These are phyloP conservation scores for Bufo gargarizans DNA, from an alignment of 2,113 vertebrate genomes.

Conservation along the genomic window DNA sequence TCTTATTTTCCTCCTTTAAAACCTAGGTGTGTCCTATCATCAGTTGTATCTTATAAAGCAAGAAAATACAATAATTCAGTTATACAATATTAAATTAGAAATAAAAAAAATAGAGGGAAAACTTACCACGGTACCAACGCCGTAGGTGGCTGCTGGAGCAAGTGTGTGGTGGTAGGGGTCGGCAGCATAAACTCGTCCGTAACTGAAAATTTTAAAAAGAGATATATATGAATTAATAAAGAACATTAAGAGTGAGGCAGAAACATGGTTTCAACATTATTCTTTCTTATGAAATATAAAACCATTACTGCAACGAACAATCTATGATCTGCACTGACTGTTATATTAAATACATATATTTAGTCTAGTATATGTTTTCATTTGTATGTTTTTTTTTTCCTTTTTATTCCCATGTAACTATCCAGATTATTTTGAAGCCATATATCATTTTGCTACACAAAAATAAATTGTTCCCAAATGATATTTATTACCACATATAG, in stretches of 20 bases:
- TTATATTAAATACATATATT: not conserved
- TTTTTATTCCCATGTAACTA: not conserved
- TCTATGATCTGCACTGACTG: not conserved
- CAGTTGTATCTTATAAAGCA: not conserved
- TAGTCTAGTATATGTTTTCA: too few species aligned
- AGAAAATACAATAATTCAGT: not conserved
- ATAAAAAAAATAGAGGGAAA: constrained; percentile 46
- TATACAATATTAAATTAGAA: constrained; percentile 62
- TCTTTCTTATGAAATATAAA: not conserved
- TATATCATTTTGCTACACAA: constrained; percentile 3
- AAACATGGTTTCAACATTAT: not conserved
- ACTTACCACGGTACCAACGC: constrained; percentile 98
- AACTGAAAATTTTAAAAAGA: constrained; percentile 80
- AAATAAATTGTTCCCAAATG: not conserved
- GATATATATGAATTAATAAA: constrained; percentile 55
- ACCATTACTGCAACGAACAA: too few species aligned
- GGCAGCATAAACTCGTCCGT: constrained; percentile 99
- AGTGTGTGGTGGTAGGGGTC: constrained; percentile 99
- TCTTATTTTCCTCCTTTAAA: too few species aligned
- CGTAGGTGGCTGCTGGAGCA: constrained; percentile 98
- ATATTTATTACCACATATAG: not conserved
- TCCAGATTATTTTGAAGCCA: not conserved
- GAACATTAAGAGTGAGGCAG: not conserved
- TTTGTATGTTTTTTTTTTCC: not conserved
- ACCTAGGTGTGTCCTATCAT: too few species aligned